A percentile compares a stretch with the other conserved stretches of the same genome.
Evolutionary conservation across 2,888 invertebrate genomes (phyloP).

Genomic region (Drosophila trichaetosa): DNA sequence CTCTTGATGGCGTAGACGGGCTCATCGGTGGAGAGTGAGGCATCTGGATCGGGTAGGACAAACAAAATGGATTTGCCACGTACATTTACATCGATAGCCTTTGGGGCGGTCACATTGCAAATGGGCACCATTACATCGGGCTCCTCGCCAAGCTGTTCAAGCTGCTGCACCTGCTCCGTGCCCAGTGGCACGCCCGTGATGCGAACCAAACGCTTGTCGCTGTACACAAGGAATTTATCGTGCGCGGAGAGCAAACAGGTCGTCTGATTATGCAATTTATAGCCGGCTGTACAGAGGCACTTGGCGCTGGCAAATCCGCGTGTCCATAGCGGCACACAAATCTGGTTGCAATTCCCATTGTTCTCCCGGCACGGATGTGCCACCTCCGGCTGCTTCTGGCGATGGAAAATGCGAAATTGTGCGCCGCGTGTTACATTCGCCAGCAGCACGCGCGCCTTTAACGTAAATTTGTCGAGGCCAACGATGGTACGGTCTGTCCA

Average conservation of each 20-base stretch:
- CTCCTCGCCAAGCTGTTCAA: conserved; percentile 63
- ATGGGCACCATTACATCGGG: conserved; percentile 89
- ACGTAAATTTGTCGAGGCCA: conserved; percentile 87
- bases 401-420: conserved; percentile 90
- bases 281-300: conserved; percentile 91
- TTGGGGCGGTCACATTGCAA: conserved; percentile 85
- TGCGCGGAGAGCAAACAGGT: conserved; percentile 88
- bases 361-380: conserved; percentile 89
- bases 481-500: conserved; percentile 89
- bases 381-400: conserved; percentile 91
- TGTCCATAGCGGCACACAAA: conserved; percentile 90
- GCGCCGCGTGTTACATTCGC: conserved; percentile 87
- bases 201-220: conserved; percentile 89
- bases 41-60: conserved; percentile 82
- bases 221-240: conserved; percentile 88
- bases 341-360: conserved; percentile 91
- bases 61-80: conserved; percentile 88
- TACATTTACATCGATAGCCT: conserved; percentile 90
- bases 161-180: conserved; percentile 73
- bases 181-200: conserved; percentile 88
- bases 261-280: conserved; percentile 86
- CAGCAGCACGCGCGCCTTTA: conserved; percentile 85
- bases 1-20: conserved; percentile 87
- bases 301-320: conserved; percentile 86
- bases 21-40: conserved; percentile 39